Conservation (phyloP, 2,797 vertebrate species). For the Antrozous pallidus region DNA sequence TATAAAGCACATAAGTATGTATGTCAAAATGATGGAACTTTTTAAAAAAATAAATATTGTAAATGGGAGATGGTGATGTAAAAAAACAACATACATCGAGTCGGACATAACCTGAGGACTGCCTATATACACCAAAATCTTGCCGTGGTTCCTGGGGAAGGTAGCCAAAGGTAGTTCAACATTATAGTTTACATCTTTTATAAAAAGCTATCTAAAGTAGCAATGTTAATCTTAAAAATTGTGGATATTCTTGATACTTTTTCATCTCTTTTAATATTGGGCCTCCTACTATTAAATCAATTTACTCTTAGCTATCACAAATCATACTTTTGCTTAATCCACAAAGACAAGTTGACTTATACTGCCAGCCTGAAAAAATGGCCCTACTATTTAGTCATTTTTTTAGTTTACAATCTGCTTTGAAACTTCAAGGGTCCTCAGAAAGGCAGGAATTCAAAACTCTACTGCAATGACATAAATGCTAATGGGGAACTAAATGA, state of each 20-base stretch:
- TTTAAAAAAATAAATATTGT: no score
- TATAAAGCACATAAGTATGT: no score
- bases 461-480: slow-evolving; percentile 21
- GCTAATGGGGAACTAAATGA: slow-evolving; percentile 26
- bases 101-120: no score
- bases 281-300: slow-evolving; percentile 29
- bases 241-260: background rate
- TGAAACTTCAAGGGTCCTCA: slow-evolving; percentile 53
- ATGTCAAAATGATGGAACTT: no score
- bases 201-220: background rate
- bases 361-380: background rate
- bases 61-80: no score
- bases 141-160: background rate
- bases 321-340: background rate
- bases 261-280: background rate
- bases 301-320: slow-evolving; percentile 51
- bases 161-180: background rate
- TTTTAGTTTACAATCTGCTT: slow-evolving; percentile 27
- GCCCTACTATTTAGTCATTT: slow-evolving; percentile 14
- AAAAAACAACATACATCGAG: fast-evolving
- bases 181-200: background rate
- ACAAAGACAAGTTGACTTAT: slow-evolving; percentile 23
- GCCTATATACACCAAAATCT: background rate
- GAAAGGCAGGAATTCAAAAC: slow-evolving; percentile 39
- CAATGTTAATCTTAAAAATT: background rate